phyloP scores from a whole-genome alignment of 2,113 vertebrate genomes.

The Apaloderma vittatum region DNA sequence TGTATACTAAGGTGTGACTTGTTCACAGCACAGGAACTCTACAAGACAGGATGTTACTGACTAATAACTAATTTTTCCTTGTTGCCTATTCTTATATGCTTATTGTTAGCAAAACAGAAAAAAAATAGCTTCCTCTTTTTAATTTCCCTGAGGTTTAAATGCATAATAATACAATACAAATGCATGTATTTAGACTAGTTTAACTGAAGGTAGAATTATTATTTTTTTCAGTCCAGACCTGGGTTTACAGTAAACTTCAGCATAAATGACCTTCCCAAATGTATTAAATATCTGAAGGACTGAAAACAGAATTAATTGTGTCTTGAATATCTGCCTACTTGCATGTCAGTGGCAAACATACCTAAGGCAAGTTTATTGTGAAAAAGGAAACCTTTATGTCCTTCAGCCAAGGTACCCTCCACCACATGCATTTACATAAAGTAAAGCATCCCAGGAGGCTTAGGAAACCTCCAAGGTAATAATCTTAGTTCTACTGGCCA shows the following conservation, averaged over 20 bases:
- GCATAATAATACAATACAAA: not conserved
- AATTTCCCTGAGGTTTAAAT: not conserved
- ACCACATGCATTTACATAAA: not conserved
- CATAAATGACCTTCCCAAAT: conserved; percentile 27
- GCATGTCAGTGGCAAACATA: not conserved
- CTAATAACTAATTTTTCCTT: not conserved
- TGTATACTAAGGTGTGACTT: not conserved
- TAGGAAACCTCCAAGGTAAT: not conserved
- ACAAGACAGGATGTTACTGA: not conserved
- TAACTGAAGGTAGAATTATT: not conserved
- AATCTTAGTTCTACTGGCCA: not conserved
- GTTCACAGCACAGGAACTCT: not conserved
- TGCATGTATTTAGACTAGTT: not conserved
- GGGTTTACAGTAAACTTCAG: not conserved
- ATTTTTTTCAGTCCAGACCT: not conserved
- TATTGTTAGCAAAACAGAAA: not conserved
- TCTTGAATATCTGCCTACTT: not conserved
- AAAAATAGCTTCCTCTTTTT: not conserved
- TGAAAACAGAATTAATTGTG: conserved; percentile 23
- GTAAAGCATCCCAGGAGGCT: not conserved
- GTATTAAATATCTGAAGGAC: not conserved
- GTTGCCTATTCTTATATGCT: not conserved
- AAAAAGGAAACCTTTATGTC: not conserved
- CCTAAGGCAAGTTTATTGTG: not conserved
- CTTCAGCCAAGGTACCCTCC: conserved; percentile 13